Evolutionary conservation across 2,113 vertebrate species (phyloP), one percentile per base, ranked within the genome.

Genomic region (Oryzias curvinotus): DNA sequence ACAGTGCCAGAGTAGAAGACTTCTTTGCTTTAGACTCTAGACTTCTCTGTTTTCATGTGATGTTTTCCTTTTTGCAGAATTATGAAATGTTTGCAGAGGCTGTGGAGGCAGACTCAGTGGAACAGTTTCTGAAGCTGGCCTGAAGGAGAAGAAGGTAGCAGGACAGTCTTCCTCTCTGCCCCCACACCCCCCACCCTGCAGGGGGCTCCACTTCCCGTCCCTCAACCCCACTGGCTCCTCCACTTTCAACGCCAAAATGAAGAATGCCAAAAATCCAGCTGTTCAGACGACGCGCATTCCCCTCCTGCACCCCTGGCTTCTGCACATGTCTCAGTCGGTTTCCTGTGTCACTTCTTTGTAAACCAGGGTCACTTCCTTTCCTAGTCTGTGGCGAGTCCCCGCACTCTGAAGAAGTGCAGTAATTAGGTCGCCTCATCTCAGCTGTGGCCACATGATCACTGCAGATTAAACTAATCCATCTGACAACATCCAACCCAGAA

Each of bases 91-190:
- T 99, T 53, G 92, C 93, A 6, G 94, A 96, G 73, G 96, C 97
- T 0, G 97, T 98, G 88, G 97, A 99, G 72, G 93, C 89, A 14
- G 94, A 96, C 63, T 87, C 92, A 1, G 93, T 98, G 91, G 91
- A 95, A 60, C 89, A 98, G 80, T 97, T 99, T 85, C 93, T 99
- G 83, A 98, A 98, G 80, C 74, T 98, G 87, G 93, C 91, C 58
- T 98, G 94, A 97, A 50, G 61, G 63, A 25, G 52, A 52, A 21
- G 5, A 49, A 36, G 36, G 36, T 10, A 36, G 36, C 48, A 59
- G 52, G 61, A 66, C 1, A 48, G 43, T 57, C 61, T 54, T 65
- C 55, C 63, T 55, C 66, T 58, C 50, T 62, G 52, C 45, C 64
- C 52, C 52, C 15, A 23, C 55, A 4, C 63, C 26, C 42, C 30